Evolutionary conservation across 1,140 invertebrate species (phyloP), one percentile per base, ranked within the genome.

Genomic region (Pseudomyrmex dendroicus): DNA sequence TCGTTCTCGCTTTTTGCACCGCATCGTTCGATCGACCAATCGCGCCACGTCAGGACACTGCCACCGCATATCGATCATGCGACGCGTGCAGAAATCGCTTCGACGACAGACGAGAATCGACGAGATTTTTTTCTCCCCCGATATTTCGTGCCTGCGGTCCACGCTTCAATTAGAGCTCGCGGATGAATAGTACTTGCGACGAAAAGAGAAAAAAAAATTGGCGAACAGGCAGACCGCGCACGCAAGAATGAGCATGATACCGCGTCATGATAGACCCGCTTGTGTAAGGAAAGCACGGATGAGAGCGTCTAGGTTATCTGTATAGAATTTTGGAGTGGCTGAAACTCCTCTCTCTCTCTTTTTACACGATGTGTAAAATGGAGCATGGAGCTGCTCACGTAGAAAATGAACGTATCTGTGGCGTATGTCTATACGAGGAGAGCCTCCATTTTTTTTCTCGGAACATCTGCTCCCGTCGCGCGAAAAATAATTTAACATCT

Each of bases 161-260:
- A 78, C 83, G 84, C 78, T 88, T 88, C 86, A 88, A 89, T 89
- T 89, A 88, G 78, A 86, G 63, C 59, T 86, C 84, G 78, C 73
- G 76, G 86, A 83, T 89, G 86, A 88, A 89, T 89, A 73, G 86
- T 87, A 89, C 83, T 77, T 88, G 83, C 48, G 52, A 70, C 44
- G 56, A 67, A 70, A 35, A 35, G 52, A 9, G 12, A 57, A 52
- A 59, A 76, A 84, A 80, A 72, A 59, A 74, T 54, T 20, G 22
- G n/a, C 17, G 56, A 72, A 83, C 72, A 52, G n/a, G 22, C 46
- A 46, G 66, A 44, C 52, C 46, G n/a, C 25, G 22, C 46, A 20
- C 25, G 44, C n/a, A 9, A 20, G 73, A 13, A 46, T 20, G 48
- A 50, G 12, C 44, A 59, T 78, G 76, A 57, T 76, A 54, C 74